These are phyloP conservation scores for Drosophila lini DNA, from an alignment of 1,140 invertebrate species.

Conservation along the genomic window DNA sequence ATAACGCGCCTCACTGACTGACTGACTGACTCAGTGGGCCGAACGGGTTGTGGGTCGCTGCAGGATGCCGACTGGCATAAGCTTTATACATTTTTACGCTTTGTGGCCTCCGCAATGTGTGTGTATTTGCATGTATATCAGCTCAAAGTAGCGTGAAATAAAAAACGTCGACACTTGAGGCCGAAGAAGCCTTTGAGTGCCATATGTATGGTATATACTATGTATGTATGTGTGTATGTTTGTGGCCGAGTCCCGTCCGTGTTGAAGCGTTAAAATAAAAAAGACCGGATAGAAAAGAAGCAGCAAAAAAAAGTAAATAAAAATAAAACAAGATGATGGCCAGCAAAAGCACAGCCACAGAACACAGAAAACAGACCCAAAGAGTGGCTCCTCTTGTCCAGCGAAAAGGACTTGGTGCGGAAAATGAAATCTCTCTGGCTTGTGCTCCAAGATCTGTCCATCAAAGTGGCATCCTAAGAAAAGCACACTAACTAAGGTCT, in stretches of 20 bases:
- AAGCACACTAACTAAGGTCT: constrained; percentile 40
- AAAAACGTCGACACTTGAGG: constrained; percentile 61
- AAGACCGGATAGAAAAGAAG: constrained; percentile 11
- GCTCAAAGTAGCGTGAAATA: constrained; percentile 64
- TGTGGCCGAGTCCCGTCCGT: constrained; percentile 21
- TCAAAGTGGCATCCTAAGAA: constrained; percentile 49
- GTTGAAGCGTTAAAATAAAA: constrained; percentile 57
- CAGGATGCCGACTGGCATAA: constrained; percentile 40
- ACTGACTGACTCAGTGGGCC: constrained; percentile 42
- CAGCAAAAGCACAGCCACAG: constrained; percentile 21
- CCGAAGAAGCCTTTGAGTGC: constrained; percentile 51
- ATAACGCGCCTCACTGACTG: constrained; percentile 55
- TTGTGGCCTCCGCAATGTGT: constrained; percentile 57
- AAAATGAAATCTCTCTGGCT: constrained; percentile 31
- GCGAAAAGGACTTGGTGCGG: constrained; percentile 21
- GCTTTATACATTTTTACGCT: constrained; percentile 77
- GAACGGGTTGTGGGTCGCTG: constrained; percentile 13
- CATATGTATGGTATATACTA: constrained; percentile 17
- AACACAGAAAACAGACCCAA: constrained; percentile 9
- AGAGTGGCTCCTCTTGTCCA: constrained; percentile 7
- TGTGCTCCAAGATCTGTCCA: constrained; percentile 36
- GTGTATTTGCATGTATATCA: constrained; percentile 69
- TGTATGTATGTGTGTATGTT: background rate
- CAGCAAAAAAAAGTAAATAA: constrained; percentile 25
- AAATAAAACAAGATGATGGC: constrained; percentile 36